Base-by-base conservation (phyloP, 2,797 vertebrate species). In the Lophius americanus region DNA sequence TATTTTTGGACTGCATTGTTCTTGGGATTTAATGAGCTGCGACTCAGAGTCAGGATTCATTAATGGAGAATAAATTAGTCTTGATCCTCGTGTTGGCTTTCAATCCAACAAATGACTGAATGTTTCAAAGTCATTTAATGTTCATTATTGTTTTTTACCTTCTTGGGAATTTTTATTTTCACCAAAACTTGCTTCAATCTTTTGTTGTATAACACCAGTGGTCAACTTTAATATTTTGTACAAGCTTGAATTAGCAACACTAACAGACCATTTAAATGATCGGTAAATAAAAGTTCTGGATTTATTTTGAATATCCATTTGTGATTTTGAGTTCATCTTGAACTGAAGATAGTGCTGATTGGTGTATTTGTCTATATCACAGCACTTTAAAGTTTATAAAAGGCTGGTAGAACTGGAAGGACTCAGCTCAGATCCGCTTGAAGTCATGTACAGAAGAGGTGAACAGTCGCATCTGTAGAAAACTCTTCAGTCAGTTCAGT, bases 361-460 rank as follows among this genome's bases (percentile, higher is more conserved):
- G 7, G 67, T 67, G 9, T 39, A 4, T 43, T 55, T 48, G 65
- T 59, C 54, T 66, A 59, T 49, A 54, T 73, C 43, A 65, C 52
- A 54, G 61, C 54, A 72, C 57, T 60, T 33, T 77, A 80, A 83
- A 56, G 56, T 33, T 78, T 79, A 36, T 33, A 55, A 73, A 46
- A 37, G 58, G 23, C 23, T 23, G 23, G 51, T 60, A 32, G 39
- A 41, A 43, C 35, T 56, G n/a, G 77, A 83, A 75, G 51, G 54
- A 64, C 73, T 55, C 57, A 14, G 36, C 9, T 70, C 60, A 52
- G 49, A 60, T 63, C 55, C 54, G 43, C 44, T 59, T 58, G 35
- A 86, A 87, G 75, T 81, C 75, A 73, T 73, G 51, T 63, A 68
- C 69, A 66, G 62, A 56, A 79, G 53, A 73, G 32, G 36, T 70